A percentile compares a stretch with the other conserved stretches of the same genome.
These are phyloP conservation scores for Drosophila imparisetae DNA, from an alignment of 2,888 invertebrate genomes.

Conservation along the genomic window DNA sequence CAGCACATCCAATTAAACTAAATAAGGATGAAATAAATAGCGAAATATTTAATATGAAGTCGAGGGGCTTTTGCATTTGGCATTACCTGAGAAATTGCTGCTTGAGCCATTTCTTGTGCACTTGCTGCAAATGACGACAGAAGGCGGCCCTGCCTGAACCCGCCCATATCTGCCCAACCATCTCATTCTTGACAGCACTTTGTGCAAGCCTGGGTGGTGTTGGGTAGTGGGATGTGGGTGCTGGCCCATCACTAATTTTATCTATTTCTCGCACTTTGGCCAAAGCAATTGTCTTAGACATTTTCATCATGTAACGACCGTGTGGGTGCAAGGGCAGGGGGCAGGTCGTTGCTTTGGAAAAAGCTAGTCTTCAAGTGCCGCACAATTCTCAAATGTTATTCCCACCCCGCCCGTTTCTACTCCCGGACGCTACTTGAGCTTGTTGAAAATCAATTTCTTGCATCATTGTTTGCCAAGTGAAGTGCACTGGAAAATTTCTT, in stretches of 20 bases:
- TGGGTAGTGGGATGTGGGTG: slow-evolving; percentile 5
- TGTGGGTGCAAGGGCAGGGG: background rate
- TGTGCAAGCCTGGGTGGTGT: background rate
- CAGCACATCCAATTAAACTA: slow-evolving; percentile 64
- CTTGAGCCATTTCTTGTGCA: slow-evolving; percentile 29
- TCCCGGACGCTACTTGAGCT: slow-evolving; percentile 58
- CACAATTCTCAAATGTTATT: slow-evolving; percentile 40
- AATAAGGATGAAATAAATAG: slow-evolving; percentile 38
- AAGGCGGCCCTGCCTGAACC: slow-evolving; percentile 25
- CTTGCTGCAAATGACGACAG: slow-evolving; percentile 46
- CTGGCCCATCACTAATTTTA: slow-evolving; percentile 74
- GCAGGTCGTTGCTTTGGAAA: background rate
- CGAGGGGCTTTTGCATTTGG: slow-evolving; percentile 47
- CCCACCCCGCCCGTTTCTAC: slow-evolving; percentile 7
- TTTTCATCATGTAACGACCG: slow-evolving; percentile 62
- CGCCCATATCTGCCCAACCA: background rate
- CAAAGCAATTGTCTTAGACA: slow-evolving; percentile 78
- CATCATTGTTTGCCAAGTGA: slow-evolving; percentile 83
- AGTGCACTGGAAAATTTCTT: slow-evolving; percentile 82
- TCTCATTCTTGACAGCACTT: slow-evolving; percentile 35
- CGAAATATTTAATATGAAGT: slow-evolving; percentile 53
- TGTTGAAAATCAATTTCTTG: slow-evolving; percentile 83
- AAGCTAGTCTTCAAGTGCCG: slow-evolving; percentile 30
- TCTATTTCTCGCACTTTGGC: slow-evolving; percentile 80
- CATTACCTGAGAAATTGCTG: slow-evolving; percentile 38